Percentiles rank a stretch among this genome's conserved stretches.
Conservation (phyloP, 1,140 invertebrate species). For the Homalodisca vitripennis region DNA sequence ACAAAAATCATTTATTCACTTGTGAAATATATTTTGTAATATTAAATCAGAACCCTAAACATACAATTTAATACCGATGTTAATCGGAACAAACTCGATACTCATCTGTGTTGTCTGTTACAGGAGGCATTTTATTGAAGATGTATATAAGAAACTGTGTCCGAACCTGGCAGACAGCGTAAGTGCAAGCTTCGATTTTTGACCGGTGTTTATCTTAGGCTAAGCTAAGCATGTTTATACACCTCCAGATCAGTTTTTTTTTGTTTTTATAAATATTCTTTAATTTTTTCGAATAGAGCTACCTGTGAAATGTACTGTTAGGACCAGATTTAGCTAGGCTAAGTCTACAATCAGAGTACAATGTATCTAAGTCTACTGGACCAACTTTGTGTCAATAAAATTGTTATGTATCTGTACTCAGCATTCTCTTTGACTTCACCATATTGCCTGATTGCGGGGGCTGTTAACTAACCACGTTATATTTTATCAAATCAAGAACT, state of each 20-base stretch:
- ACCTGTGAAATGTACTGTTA: constrained; percentile 14
- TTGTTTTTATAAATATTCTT: neutral
- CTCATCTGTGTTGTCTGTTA: constrained; percentile 44
- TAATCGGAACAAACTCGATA: no score
- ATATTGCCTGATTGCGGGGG: constrained; percentile 6
- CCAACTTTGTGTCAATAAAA: constrained; percentile 24
- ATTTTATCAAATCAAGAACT: neutral
- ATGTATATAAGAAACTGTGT: constrained; percentile 61
- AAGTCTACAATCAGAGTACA: neutral
- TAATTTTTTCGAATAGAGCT: neutral
- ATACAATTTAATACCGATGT: no score
- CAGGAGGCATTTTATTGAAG: constrained; percentile 61
- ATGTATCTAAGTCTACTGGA: constrained; percentile 26
- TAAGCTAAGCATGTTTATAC: constrained; percentile 18
- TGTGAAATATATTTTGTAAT: no score
- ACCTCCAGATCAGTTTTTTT: neutral
- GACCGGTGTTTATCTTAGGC: constrained; percentile 13
- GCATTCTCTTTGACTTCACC: constrained; percentile 16
- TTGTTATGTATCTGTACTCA: constrained; percentile 18
- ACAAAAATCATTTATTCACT: no score
- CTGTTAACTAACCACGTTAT: no score
- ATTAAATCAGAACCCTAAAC: no score
- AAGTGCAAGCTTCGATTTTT: constrained; percentile 47
- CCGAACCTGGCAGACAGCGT: constrained; percentile 60
- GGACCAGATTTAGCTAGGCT: neutral